A percentile compares a stretch with the other conserved stretches of the same genome.
phyloP scores from a whole-genome alignment of 2,113 vertebrate genomes.

The Ammospiza nelsoni region DNA sequence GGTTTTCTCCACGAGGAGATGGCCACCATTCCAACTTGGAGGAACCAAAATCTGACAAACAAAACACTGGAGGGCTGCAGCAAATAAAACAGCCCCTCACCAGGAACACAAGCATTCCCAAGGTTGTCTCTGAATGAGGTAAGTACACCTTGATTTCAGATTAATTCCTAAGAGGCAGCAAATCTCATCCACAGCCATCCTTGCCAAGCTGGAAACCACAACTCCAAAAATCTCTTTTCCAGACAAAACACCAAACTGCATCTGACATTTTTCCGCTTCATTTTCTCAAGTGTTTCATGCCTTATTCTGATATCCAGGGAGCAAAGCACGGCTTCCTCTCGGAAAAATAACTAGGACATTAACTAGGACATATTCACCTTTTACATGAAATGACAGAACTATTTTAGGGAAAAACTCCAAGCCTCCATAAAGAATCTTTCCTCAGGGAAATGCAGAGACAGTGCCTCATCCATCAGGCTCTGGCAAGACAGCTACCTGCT shows the following conservation, averaged over 20 bases:
- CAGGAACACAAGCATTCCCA: neutral
- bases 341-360: conserved; percentile 39
- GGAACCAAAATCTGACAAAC: neutral
- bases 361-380: conserved; percentile 41
- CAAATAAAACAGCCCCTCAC: neutral
- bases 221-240: neutral
- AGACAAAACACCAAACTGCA: neutral
- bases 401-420: conserved; percentile 14
- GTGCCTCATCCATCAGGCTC: neutral
- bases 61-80: neutral
- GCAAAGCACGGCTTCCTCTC: neutral
- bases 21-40: neutral
- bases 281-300: neutral
- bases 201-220: neutral
- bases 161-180: neutral
- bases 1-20: neutral
- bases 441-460: neutral
- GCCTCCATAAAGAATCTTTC: neutral
- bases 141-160: neutral
- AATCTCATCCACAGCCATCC: fast-evolving
- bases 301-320: neutral
- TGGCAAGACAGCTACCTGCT: neutral
- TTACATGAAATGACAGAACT: neutral
- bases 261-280: neutral
- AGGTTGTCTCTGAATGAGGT: neutral